Base-by-base conservation (phyloP, 2,113 vertebrate species). In the Pomatorhinus ruficollis region DNA sequence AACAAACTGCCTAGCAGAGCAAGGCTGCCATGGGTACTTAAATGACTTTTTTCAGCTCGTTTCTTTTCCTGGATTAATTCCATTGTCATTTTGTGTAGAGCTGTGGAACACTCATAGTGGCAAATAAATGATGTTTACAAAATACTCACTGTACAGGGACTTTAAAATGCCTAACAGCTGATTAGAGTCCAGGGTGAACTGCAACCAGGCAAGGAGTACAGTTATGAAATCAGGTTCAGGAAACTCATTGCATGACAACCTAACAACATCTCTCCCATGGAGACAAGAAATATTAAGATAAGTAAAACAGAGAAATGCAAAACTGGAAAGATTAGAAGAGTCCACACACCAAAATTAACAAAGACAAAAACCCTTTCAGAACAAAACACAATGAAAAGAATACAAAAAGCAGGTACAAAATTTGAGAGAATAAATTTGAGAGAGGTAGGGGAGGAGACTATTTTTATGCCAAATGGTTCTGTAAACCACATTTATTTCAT, bases 61-160 rank as follows among this genome's bases (percentile, higher is more conserved):
- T 93, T 89, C 84, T 83, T 89, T 87, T 70, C 72, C 74, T 87
- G 94, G 83, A 96, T 92, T 45, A 91, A 79, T 81, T 93, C 93
- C 87, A 87, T 31, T 49, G 66, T 81, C 77, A 75, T 17, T 15
- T 60, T 71, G 31, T 80, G 74, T 80, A 89, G 35, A 84, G 78
- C 75, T 76, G 37, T 72, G 91, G 65, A 94, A 95, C 88, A 82
- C 63, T 93, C 81, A 74, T 12, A 76, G 92, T 42, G 61, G 79
- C 75, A 96, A 95, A 96, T 74, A 96, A 93, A 96, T 88, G 65
- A 77, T 95, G 81, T 96, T 90, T 97, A 95, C 91, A 77, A 77
- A 90, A 90, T 56, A 87, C 22, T 60, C 80, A 54, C 79, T 79
- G 81, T 69, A 86, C 56, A 89, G 72, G 68, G 75, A 82, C 93